Evolutionary conservation across 2,888 invertebrate genomes (phyloP).

Genomic region (Anthrax anthrax): DNA sequence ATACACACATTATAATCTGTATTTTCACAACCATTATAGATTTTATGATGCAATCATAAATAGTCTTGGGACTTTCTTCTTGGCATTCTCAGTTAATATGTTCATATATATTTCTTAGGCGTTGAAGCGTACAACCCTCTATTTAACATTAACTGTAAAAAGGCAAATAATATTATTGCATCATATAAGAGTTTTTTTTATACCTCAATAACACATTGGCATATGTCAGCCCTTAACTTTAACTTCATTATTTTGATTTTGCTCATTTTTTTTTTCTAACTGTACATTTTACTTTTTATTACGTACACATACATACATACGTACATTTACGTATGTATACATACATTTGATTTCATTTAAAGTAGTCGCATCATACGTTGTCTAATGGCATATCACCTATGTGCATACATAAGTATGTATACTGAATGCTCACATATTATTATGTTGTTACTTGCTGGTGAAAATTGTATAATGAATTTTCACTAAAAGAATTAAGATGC

Average conservation of each 20-base stretch:
- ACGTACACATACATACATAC: neutral
- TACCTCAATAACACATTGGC: neutral
- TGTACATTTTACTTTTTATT: neutral
- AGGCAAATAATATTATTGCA: neutral
- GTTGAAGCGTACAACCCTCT: neutral
- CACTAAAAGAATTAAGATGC: slow-evolving; percentile 6
- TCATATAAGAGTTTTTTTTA: too few species aligned
- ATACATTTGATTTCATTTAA: too few species aligned
- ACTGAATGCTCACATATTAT: neutral
- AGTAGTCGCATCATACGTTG: too few species aligned
- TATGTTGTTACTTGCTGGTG: neutral
- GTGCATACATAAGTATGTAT: too few species aligned
- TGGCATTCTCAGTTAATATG: too few species aligned
- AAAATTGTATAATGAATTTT: slow-evolving; percentile 7
- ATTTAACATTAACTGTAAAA: neutral
- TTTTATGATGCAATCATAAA: too few species aligned
- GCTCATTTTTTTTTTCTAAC: too few species aligned
- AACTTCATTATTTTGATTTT: neutral
- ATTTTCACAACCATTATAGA: too few species aligned
- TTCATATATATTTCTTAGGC: neutral
- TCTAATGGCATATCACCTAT: too few species aligned
- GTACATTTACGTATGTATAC: neutral
- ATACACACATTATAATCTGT: too few species aligned
- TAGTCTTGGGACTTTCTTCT: too few species aligned
- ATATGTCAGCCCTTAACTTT: neutral